Base-by-base conservation (phyloP, 2,113 vertebrate species). In the Scomber scombrus region DNA sequence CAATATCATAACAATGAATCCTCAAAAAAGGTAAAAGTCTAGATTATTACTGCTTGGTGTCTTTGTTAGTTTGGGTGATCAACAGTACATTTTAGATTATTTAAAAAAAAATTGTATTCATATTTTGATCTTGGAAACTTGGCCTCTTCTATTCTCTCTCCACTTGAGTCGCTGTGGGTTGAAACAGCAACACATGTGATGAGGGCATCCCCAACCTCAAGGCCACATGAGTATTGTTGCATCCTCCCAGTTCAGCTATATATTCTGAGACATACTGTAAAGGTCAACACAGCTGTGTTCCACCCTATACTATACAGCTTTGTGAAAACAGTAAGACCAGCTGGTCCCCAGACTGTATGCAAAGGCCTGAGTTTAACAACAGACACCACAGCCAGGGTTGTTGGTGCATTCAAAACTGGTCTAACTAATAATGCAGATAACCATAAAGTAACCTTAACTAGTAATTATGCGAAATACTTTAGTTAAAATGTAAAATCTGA, bases 251-350 rank as follows among this genome's bases (percentile, higher is more conserved):
- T 65, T 47, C 16, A 67, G 46, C 54, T 61, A 26, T 76, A 46
- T 64, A 43, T 80, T 73, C 57, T 21, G n/a, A 78, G 54, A 26
- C 23, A 26, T 26, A 26, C 1, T 26, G 23, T 26, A 26, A 26
- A 26, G 62, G 60, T 86, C 62, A 71, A 70, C 68, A 72, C 73
- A 81, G 85, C 57, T 78, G 82, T 62, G 21, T 69, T 62, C 71
- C 66, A 83, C 56, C 52, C 11, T 78, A 16, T 23, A 55, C 11
- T 78, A 16, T 23, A 55, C 26, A 70, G 46, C 69, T 47, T 31
- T 31, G 18, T 77, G 46, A 75, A 75, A 73, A 71, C 18, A 70
- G 65, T 15, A 13, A 43, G 8, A 71, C 2, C 65, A 52, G 50
- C 26, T 70, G 18, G 10, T 64, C 23, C 23, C 23, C 23, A 52